A percentile compares a stretch with the other conserved stretches of the same genome.
Evolutionary conservation across 2,888 invertebrate genomes (phyloP).

Genomic region (Lordiphosa fenestrarum): DNA sequence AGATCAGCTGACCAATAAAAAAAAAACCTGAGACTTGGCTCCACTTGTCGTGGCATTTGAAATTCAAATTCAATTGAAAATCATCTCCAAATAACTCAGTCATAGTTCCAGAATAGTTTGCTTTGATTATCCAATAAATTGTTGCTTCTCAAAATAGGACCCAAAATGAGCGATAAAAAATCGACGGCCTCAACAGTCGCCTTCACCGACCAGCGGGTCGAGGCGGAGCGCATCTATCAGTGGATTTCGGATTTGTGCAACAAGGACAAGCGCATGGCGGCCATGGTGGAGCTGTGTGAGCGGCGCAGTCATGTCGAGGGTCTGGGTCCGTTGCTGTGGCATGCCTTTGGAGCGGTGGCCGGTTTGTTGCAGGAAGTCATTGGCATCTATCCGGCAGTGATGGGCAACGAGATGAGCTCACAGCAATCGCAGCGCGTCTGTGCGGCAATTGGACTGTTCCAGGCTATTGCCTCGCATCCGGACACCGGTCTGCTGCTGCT

Average conservation of each 20-base stretch:
- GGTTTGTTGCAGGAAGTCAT: slow-evolving; percentile 34
- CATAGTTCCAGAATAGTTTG: no score
- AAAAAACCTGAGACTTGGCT: no score
- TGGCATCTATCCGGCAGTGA: slow-evolving; percentile 14
- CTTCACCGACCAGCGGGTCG: not conserved
- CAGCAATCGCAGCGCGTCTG: slow-evolving; percentile 32
- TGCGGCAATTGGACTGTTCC: slow-evolving; percentile 29
- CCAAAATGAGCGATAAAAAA: slow-evolving; percentile 1
- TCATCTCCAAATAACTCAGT: no score
- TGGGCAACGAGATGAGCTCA: slow-evolving; percentile 11
- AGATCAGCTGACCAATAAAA: no score
- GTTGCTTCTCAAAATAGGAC: not conserved
- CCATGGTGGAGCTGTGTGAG: slow-evolving; percentile 34
- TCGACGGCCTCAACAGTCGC: no score
- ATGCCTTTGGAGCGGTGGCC: slow-evolving; percentile 36
- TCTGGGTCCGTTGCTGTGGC: slow-evolving; percentile 36
- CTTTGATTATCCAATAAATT: no score
- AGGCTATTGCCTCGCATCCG: slow-evolving; percentile 27
- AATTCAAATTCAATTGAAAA: no score
- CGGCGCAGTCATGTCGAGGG: slow-evolving; percentile 19
- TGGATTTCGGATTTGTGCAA: slow-evolving; percentile 32
- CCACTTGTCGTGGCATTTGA: no score
- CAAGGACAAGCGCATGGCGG: slow-evolving; percentile 17
- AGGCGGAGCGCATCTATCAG: slow-evolving; percentile 18
- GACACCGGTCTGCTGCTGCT: slow-evolving; percentile 23